Evolutionary conservation across 2,113 vertebrate species (phyloP).

Genomic region (Alligator mississippiensis): DNA sequence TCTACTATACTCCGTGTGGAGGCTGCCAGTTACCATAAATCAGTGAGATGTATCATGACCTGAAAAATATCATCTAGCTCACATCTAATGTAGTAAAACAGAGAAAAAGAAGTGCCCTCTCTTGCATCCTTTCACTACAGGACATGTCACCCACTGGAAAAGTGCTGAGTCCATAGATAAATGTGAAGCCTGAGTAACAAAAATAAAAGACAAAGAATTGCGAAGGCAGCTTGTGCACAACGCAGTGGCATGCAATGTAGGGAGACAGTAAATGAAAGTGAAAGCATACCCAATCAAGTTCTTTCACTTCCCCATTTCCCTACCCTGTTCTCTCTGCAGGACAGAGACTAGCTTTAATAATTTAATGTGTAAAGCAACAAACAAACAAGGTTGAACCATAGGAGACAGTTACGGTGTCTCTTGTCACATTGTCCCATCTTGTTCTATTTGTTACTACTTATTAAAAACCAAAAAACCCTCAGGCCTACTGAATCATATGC

Average conservation of each 20-base stretch:
- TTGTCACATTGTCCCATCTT: rapidly evolving
- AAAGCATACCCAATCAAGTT: neutral
- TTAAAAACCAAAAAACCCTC: neutral
- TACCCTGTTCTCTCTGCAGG: rapidly evolving
- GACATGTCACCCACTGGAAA: constrained; percentile 43
- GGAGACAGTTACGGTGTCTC: neutral
- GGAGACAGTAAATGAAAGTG: neutral
- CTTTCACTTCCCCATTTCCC: rapidly evolving
- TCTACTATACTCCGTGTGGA: neutral
- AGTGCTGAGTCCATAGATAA: constrained; percentile 8
- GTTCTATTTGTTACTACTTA: neutral
- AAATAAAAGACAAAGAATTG: neutral
- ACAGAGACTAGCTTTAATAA: neutral
- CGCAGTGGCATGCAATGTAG: rapidly evolving
- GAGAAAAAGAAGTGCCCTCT: neutral
- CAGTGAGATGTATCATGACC: neutral
- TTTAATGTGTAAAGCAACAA: neutral
- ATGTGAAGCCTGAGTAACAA: neutral
- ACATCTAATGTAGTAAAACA: neutral
- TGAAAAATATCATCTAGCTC: neutral
- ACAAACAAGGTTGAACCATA: neutral
- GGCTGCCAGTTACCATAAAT: constrained; percentile 20
- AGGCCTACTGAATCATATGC: neutral
- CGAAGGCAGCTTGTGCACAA: rapidly evolving
- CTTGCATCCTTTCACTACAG: constrained; percentile 34